Conservation (phyloP, 2,113 vertebrate genomes). For the Silurus meridionalis region DNA sequence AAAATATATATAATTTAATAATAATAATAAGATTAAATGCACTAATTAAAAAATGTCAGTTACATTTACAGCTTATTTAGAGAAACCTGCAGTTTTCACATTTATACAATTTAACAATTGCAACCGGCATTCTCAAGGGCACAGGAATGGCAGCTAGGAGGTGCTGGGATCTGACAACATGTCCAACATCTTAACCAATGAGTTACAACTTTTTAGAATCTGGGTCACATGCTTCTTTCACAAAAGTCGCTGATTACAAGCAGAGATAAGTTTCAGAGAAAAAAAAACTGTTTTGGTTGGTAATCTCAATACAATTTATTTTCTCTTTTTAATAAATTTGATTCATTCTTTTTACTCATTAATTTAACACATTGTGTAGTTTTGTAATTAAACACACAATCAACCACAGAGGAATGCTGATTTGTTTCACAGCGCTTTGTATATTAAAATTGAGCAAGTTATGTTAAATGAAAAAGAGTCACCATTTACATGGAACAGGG, state of each 20-base stretch:
- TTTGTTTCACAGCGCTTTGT: neutral
- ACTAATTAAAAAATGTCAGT: neutral
- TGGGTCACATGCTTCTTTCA: neutral
- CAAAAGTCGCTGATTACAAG: constrained; percentile 20
- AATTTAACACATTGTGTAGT: neutral
- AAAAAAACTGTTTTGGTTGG: neutral
- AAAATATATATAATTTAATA: too few relatives aligned
- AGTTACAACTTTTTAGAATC: too few relatives aligned
- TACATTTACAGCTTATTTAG: too few relatives aligned
- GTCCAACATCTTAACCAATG: too few relatives aligned
- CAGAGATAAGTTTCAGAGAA: neutral
- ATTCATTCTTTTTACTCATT: neutral
- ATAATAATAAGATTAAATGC: neutral
- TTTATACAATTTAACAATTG: too few relatives aligned
- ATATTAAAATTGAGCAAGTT: neutral
- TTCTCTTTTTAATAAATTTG: too few relatives aligned
- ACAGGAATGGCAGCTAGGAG: too few relatives aligned
- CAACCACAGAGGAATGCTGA: neutral
- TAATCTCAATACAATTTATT: neutral
- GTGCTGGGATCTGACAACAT: too few relatives aligned
- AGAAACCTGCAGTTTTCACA: too few relatives aligned
- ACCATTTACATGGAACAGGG: neutral
- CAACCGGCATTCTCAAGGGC: too few relatives aligned
- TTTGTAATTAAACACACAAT: neutral
- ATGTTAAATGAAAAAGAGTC: neutral